Conservation (phyloP, 2,797 vertebrate genomes). For the Toxotes lorentzi region DNA sequence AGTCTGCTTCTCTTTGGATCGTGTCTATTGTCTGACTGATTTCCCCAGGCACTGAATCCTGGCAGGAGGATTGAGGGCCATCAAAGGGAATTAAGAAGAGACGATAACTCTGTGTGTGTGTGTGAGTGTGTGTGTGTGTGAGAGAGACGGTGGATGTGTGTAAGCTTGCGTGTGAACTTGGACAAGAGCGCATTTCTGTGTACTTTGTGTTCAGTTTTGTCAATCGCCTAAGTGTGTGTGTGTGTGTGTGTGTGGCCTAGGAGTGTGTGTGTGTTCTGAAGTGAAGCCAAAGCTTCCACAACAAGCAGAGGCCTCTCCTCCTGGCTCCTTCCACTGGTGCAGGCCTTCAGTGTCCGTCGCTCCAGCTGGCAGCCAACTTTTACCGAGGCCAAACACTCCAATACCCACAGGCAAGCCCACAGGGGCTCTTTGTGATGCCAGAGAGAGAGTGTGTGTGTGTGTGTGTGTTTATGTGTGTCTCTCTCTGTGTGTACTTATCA, state of each 20-base stretch:
- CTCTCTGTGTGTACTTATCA: conserved; percentile 44
- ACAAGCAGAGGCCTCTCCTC: conserved; percentile 76
- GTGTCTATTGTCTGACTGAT: conserved; percentile 73
- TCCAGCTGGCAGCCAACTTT: conserved; percentile 78
- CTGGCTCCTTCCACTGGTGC: conserved; percentile 68
- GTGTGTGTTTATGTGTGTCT: conserved; percentile 38
- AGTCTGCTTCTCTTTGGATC: conserved; percentile 63
- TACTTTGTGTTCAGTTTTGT: conserved; percentile 19
- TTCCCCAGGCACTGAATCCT: conserved; percentile 62
- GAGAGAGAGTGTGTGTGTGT: conserved; percentile 46
- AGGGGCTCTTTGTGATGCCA: conserved; percentile 77
- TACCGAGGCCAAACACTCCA: conserved; percentile 78
- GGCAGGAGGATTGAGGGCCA: conserved; percentile 69
- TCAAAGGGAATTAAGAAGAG: conserved; percentile 72
- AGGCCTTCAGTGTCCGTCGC: conserved; percentile 71
- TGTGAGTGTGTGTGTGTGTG: conserved; percentile 43
- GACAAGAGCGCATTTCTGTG: conserved; percentile 13
- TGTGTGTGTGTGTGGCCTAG: conserved; percentile 26
- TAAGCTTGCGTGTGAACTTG: conserved; percentile 20
- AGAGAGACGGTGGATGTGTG: conserved; percentile 25
- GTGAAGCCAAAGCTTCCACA: conserved; percentile 67
- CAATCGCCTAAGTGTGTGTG: conserved; percentile 17
- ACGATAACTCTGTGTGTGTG: conserved; percentile 65
- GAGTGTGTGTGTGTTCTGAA: conserved; percentile 60
- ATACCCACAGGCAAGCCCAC: conserved; percentile 70